Percentiles rank a stretch among this genome's conserved stretches.
Evolutionary conservation across 2,888 invertebrate genomes (phyloP).

Genomic region (Carcina quercana): DNA sequence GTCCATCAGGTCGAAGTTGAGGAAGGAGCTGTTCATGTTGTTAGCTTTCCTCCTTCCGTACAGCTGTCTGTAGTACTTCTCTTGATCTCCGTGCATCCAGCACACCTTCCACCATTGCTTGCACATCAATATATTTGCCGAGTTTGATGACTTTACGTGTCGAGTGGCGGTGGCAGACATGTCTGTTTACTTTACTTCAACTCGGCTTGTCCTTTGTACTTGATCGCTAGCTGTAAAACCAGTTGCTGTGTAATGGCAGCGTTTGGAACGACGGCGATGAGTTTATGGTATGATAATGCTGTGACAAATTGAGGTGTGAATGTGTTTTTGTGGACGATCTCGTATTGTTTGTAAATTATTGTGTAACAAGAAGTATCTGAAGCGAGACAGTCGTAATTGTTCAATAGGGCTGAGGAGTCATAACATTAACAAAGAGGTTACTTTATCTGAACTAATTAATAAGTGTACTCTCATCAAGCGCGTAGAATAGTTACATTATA

Average conservation of each 20-base stretch:
- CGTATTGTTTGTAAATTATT: not conserved
- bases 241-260: conserved; percentile 2
- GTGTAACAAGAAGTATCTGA: too few relatives aligned
- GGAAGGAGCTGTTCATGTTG: conserved; percentile 45
- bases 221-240: conserved; percentile 11
- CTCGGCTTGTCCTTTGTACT: too few relatives aligned
- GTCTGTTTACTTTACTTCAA: conserved; percentile 27
- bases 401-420: too few relatives aligned
- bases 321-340: not conserved
- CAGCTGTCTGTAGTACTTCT: conserved; percentile 88
- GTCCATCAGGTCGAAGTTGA: conserved; percentile 47
- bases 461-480: too few relatives aligned
- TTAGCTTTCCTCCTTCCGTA: conserved; percentile 77
- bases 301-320: conserved; percentile 7
- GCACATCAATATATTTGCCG: conserved; percentile 86
- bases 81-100: conserved; percentile 90
- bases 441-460: too few relatives aligned
- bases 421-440: too few relatives aligned
- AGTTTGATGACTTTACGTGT: conserved; percentile 68
- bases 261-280: conserved; percentile 4
- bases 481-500: too few relatives aligned
- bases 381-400: too few relatives aligned
- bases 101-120: conserved; percentile 94
- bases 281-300: conserved; percentile 1
- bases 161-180: conserved; percentile 70